Base-by-base conservation (phyloP, 1,140 invertebrate genomes). In the Pissodes strobi region DNA sequence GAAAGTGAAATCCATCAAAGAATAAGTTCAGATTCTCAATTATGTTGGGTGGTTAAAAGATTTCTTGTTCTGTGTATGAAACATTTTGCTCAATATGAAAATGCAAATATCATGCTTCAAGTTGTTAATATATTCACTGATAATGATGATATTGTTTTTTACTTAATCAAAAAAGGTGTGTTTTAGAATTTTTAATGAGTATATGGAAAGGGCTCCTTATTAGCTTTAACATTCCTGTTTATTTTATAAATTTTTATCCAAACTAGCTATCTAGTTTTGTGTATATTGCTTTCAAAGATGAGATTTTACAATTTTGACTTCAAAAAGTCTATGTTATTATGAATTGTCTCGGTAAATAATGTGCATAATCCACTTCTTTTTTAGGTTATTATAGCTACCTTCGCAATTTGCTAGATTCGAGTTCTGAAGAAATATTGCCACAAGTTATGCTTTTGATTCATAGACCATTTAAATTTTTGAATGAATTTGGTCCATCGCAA, bases 381-480 rank as follows among this genome's bases (percentile, higher is more conserved):
- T 43, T 72, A 82, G 85, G 86, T 60, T 96, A 93, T 75, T 95
- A 93, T 74, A 79, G 82, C 39, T 84, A 88, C 69, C 75, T 95
- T 62, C 82, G 88, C 63, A 78, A 81, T 45, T 71, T 95, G 23
- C 71, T 95, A 51, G 88, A 93, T 70, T 74, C 82, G 38, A 87
- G 48, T 21, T 48, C 46, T 2, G 21, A 55, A 34, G 34, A 52
- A 1, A 53, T 61, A 5, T 84, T 90, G 22, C 86, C 86, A 55
- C 89, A 88, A 65, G 79, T 95, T 8, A 80, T 93, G 52, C 86
- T 90, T 62, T 83, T 96, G 61, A 85, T 95, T 39, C 82, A 88
- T 64, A 83, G 87, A 66, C 92, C 93, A 0, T 75, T 95, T 38
- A 76, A 79, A 65, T 79, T 86, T 64, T 79, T 72, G 51, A 49